Conservation (phyloP, 2,888 invertebrate species). For the Dicyrtoma fusca region DNA sequence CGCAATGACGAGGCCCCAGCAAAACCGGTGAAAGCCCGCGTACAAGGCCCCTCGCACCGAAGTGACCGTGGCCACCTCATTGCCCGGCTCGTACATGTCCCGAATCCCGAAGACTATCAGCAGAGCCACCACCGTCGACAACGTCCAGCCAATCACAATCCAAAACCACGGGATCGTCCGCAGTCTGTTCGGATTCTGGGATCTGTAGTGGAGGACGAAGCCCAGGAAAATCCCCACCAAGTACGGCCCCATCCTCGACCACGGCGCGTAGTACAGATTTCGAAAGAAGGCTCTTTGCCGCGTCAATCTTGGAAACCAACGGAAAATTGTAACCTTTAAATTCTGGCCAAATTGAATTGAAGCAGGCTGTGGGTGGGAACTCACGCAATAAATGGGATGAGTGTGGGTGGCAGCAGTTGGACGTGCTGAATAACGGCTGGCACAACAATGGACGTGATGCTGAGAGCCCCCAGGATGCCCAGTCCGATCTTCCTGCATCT, state of each 20-base stretch:
- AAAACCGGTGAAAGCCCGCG: constrained; percentile 47
- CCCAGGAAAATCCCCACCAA: constrained; percentile 56
- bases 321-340: background rate
- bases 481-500: constrained; percentile 37
- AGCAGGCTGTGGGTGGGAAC: background rate
- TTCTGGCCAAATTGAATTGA: background rate
- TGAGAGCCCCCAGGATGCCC: constrained; percentile 20
- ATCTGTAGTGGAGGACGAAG: constrained; percentile 42
- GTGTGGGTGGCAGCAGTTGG: constrained; percentile 24
- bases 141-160: constrained; percentile 3
- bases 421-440: constrained; percentile 24
- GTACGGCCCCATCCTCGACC: constrained; percentile 53
- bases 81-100: constrained; percentile 13
- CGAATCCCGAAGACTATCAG: background rate
- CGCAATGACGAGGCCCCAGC: constrained; percentile 49
- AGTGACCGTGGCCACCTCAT: background rate
- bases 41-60: constrained; percentile 37
- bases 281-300: constrained; percentile 25
- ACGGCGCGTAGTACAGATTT: constrained; percentile 55
- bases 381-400: constrained; percentile 33
- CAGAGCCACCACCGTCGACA: background rate
- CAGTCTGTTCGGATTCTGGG: no score
- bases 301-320: background rate
- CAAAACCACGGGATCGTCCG: background rate
- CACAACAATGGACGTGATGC: constrained; percentile 12